Base-by-base conservation (phyloP, 2,888 invertebrate genomes). In the Dicyrtoma fusca region DNA sequence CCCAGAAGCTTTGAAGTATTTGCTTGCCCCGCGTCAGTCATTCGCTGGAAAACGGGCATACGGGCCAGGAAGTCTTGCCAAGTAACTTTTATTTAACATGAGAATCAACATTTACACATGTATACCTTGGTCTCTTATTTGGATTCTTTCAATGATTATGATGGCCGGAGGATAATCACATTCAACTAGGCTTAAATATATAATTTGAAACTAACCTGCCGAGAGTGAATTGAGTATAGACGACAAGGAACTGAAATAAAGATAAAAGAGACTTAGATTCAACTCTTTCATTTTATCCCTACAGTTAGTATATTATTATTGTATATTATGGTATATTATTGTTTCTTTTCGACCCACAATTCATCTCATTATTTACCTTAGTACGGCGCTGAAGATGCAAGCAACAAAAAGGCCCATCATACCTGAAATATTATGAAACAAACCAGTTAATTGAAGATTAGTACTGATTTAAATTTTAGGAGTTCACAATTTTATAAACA, bases 1-100 rank as follows among this genome's bases (percentile, higher is more conserved):
- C 83, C 82, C 74, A 92, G 88, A 26, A 88, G 83, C 84, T 92
- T 93, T 79, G 91, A 91, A 63, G 88, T 83, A 51, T 86, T 87
- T 14, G 91, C 83, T 81, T 87, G 86, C 72, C 44, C 66, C 21
- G 49, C 59, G 1, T 53, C 49, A 11, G 42, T 88, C 79, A 91
- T 86, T 69, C 88, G 88, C 81, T 88, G 89, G 82, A 92, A 87
- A 1, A 87, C 85, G 0, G 91, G 91, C 21, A 91, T 68, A 34
- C 74, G 73, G 3, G 72, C 61, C 0, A 79, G 5, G 61, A 76
- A 77, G 51, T 79, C 79, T 69, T 77, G 72, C 77, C 77, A 79
- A n/a, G 79, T 79, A 4, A 79, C 77, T 8, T 74, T n/a, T n/a
- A n/a, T n/a, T n/a, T n/a, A n/a, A n/a, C n/a, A n/a, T n/a, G n/a